Evolutionary conservation across 2,113 vertebrate species (phyloP).

Genomic region (Xiphias gladius): DNA sequence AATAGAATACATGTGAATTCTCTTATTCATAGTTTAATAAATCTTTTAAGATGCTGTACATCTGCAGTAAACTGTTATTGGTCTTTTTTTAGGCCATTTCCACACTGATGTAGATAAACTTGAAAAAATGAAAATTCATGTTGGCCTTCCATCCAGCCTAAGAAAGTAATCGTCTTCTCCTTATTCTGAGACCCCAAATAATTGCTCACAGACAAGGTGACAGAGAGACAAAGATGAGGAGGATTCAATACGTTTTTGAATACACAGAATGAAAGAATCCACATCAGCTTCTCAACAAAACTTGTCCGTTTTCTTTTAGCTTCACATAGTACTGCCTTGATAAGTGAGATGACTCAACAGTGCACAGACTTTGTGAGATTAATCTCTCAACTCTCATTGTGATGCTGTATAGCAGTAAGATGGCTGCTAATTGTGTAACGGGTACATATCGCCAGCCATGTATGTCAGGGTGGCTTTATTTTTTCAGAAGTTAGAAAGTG

Average conservation of each 20-base stretch:
- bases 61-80: no score
- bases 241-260: neutral
- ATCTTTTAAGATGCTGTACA: no score
- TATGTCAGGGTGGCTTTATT: conserved; percentile 10
- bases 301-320: neutral
- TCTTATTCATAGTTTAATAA: no score
- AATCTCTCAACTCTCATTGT: neutral
- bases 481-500: conserved; percentile 3
- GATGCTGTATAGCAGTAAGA: neutral
- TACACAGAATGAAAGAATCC: neutral
- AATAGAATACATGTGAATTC: no score
- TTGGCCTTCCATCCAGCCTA: no score
- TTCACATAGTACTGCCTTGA: neutral
- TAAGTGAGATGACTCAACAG: neutral
- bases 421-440: neutral
- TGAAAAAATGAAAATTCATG: no score
- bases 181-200: neutral
- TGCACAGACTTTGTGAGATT: neutral
- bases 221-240: neutral
- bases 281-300: neutral
- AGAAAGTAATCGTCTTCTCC: no score
- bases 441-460: conserved; percentile 7
- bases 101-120: no score
- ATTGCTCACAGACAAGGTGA: neutral
- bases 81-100: no score